Base-by-base conservation (phyloP, 2,888 invertebrate species). In the Auanema freiburgensis region DNA sequence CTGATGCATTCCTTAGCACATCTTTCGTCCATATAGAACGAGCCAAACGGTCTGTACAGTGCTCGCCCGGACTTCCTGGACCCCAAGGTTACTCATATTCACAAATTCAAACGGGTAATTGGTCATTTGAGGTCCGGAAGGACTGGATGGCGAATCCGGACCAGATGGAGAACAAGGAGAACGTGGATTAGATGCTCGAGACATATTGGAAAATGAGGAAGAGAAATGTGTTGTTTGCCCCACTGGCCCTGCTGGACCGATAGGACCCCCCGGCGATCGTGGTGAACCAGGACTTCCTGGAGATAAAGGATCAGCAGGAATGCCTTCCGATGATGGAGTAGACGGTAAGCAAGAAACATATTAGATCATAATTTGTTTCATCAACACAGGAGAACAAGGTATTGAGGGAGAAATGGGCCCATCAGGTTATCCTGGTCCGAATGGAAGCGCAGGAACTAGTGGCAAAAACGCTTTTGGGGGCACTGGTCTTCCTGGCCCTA, bases 151-250 rank as follows among this genome's bases (percentile, higher is more conserved):
- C 4, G 33, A 2, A 18, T 61, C 63, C 10, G 74, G 74, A 23
- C 50, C 43, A 14, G 69, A 68, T 18, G 74, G 76, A 10, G 55
- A 64, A 6, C 62, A 73, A 44, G 78, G 79, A 46, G 49, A 62
- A 1, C 55, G 76, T 8, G 81, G 81, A 40, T 49, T 74, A 25
- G 81, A 81, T 59, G 81, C 80, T 0, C 59, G 75, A 12, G 73
- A 74, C 42, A 74, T 80, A 33, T 61, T 81, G 57, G 61, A 77
- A 42, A 79, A 81, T 64, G 74, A 78, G 49, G 78, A 79, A 50
- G 66, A 73, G 42, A 76, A 79, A 58, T 81, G 81, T 52, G 73
- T 81, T 16, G 67, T 78, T 5, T 76, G 76, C 55, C 76, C 76
- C 12, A 69, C 67, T 23, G 76, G 76, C 21, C 67, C 65, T 18